These are phyloP conservation scores for Ethmia dodecea DNA, from an alignment of 2,888 invertebrate species.

Conservation along the genomic window DNA sequence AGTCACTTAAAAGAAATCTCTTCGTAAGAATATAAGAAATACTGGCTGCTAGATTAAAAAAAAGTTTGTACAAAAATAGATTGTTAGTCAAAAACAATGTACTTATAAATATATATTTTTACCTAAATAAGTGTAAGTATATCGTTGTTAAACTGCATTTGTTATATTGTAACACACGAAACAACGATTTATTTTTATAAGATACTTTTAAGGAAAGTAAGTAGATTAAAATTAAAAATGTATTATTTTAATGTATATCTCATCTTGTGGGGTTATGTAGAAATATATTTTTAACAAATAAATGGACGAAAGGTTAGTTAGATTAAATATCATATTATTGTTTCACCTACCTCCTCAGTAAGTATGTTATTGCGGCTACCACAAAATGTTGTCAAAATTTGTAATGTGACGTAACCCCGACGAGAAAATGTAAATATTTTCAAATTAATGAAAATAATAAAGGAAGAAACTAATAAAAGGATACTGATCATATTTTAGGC, in stretches of 20 bases:
- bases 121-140: constrained; percentile 7
- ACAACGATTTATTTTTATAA: constrained; percentile 10
- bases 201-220: not conserved
- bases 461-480: not conserved
- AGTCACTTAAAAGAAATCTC: too few relatives aligned
- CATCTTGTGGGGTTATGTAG: too few relatives aligned
- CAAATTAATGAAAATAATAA: not conserved
- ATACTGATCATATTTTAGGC: constrained; percentile 60
- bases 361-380: too few relatives aligned
- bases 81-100: constrained; percentile 28
- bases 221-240: too few relatives aligned
- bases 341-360: too few relatives aligned
- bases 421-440: constrained; percentile 1
- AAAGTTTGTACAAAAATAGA: constrained; percentile 40
- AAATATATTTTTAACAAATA: too few relatives aligned
- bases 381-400: too few relatives aligned
- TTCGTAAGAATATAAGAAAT: too few relatives aligned
- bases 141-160: constrained; percentile 29
- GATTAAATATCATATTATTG: too few relatives aligned
- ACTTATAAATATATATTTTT: constrained; percentile 5
- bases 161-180: constrained; percentile 30
- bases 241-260: too few relatives aligned
- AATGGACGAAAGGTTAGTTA: too few relatives aligned
- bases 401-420: too few relatives aligned
- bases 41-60: constrained; percentile 17